Evolutionary conservation across 2,797 vertebrate genomes (phyloP).

Genomic region (Paramormyrops hopkinsi): DNA sequence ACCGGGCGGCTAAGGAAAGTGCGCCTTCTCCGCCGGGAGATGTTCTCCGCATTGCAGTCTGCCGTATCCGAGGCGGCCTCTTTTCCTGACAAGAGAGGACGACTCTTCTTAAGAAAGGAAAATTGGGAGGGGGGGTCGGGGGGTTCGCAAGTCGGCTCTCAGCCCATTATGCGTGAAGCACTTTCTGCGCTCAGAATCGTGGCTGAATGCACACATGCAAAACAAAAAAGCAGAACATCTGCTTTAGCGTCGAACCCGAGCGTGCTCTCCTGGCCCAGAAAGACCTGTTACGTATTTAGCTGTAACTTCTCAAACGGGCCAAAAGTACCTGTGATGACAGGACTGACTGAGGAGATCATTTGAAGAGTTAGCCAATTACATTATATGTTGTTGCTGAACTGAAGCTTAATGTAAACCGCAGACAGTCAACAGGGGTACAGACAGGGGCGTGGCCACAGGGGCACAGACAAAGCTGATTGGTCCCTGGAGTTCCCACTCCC

Average conservation of each 20-base stretch:
- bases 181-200: background rate
- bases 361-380: background rate
- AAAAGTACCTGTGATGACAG: background rate
- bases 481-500: background rate
- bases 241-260: background rate
- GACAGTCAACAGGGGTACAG: background rate
- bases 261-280: background rate
- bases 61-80: background rate
- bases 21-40: background rate
- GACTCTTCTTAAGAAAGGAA: background rate
- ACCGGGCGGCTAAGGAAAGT: conserved; percentile 53
- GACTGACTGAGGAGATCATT: background rate
- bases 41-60: conserved; percentile 1
- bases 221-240: background rate
- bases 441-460: background rate
- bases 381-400: background rate
- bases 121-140: too few species aligned
- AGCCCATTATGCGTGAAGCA: background rate
- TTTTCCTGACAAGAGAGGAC: background rate
- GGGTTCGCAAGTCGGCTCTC: background rate
- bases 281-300: background rate
- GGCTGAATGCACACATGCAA: background rate
- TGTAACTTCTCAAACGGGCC: background rate
- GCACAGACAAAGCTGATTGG: background rate
- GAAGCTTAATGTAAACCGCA: background rate